Conservation (phyloP, 2,797 vertebrate genomes). For the Mus minutoides region DNA sequence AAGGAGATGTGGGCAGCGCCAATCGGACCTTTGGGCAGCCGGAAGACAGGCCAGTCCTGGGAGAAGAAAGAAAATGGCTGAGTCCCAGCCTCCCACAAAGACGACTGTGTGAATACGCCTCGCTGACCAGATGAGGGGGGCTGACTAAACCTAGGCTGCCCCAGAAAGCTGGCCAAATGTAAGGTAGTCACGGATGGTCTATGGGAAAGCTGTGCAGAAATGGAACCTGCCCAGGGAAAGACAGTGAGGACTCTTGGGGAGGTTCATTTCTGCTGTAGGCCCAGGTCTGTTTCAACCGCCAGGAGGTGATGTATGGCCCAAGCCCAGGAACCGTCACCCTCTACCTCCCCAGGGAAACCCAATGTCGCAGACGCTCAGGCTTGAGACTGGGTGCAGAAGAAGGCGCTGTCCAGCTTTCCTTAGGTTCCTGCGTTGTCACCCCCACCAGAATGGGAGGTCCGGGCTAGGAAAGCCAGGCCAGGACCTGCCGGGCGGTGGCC, state of each 20-base stretch:
- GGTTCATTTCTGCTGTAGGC: background rate
- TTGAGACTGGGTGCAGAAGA: background rate
- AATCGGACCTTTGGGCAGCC: background rate
- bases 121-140: conserved; percentile 55
- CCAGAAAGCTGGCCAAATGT: conserved; percentile 7
- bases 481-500: background rate
- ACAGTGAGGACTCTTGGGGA: background rate
- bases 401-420: conserved; percentile 75
- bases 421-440: background rate
- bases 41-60: conserved; percentile 42
- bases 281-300: background rate
- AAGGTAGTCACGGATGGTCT: background rate
- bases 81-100: conserved; percentile 73
- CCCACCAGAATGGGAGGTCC: background rate
- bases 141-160: background rate
- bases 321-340: background rate
- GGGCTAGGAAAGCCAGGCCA: background rate
- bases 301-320: background rate
- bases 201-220: background rate
- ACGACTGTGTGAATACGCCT: conserved; percentile 43
- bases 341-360: conserved; percentile 33
- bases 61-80: conserved; percentile 83
- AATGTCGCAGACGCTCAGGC: background rate
- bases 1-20: background rate
- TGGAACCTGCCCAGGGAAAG: background rate